These are phyloP conservation scores for Sarcophilus harrisii DNA, from an alignment of 2,797 vertebrate species.

Conservation along the genomic window DNA sequence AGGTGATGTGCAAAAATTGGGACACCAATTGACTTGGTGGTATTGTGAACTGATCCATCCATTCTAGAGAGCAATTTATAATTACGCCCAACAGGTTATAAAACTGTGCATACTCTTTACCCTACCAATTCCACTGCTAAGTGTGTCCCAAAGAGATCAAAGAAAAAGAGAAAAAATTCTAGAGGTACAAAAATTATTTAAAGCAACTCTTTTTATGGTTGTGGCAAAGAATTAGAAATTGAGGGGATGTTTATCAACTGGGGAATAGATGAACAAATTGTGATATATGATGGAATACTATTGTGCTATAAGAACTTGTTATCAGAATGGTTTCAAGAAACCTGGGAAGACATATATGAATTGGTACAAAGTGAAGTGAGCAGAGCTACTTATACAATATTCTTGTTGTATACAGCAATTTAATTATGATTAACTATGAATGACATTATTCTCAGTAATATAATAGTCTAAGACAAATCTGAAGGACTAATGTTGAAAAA, in stretches of 20 bases:
- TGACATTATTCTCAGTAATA: neutral
- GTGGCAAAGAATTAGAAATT: neutral
- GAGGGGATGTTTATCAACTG: neutral
- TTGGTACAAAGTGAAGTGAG: neutral
- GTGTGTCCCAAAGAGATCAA: neutral
- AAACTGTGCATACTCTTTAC: neutral
- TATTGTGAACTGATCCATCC: neutral
- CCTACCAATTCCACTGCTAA: neutral
- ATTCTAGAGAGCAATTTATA: neutral
- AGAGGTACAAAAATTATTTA: neutral
- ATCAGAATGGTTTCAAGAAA: neutral
- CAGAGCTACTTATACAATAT: no score
- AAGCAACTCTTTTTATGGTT: neutral
- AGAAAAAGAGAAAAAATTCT: neutral
- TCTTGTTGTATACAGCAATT: no score
- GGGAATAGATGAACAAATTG: neutral
- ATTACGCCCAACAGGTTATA: neutral
- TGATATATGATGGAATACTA: neutral
- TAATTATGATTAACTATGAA: neutral
- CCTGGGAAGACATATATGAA: neutral
- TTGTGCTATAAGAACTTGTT: neutral
- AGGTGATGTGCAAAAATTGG: neutral
- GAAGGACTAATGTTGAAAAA: neutral
- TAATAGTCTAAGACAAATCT: neutral
- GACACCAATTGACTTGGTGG: neutral